These are phyloP conservation scores for Euglossa dilemma DNA, from an alignment of 1,140 invertebrate genomes.

Conservation along the genomic window DNA sequence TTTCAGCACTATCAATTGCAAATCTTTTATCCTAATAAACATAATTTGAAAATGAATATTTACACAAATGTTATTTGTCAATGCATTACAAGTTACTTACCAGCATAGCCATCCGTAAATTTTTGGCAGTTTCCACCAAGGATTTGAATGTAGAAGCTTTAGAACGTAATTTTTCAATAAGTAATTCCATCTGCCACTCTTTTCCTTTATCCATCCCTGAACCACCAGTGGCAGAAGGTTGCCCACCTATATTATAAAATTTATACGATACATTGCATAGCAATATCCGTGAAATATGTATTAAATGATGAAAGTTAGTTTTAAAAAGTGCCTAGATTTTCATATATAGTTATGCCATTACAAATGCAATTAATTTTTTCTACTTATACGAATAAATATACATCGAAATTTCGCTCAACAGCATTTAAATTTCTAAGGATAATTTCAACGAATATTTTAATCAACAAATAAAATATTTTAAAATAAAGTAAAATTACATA, in stretches of 20 bases:
- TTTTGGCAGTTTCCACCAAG: constrained; percentile 92
- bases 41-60: constrained; percentile 23
- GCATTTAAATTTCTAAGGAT: not conserved
- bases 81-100: constrained; percentile 82
- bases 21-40: constrained; percentile 90
- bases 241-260: constrained; percentile 70
- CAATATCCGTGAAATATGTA: not conserved
- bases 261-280: constrained; percentile 4
- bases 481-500: not conserved
- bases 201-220: constrained; percentile 84
- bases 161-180: constrained; percentile 94
- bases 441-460: not conserved
- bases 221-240: constrained; percentile 68
- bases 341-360: not conserved
- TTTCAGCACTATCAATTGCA: constrained; percentile 91
- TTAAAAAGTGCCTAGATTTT: not conserved
- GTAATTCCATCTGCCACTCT: constrained; percentile 89
- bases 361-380: not conserved
- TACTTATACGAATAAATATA: not conserved
- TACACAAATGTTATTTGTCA: not conserved
- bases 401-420: not conserved
- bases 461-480: not conserved
- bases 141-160: constrained; percentile 89
- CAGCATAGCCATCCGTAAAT: constrained; percentile 90
- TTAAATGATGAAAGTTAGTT: not conserved